These are phyloP conservation scores for Cyprinus carpio DNA, from an alignment of 2,113 vertebrate species.

Conservation along the genomic window DNA sequence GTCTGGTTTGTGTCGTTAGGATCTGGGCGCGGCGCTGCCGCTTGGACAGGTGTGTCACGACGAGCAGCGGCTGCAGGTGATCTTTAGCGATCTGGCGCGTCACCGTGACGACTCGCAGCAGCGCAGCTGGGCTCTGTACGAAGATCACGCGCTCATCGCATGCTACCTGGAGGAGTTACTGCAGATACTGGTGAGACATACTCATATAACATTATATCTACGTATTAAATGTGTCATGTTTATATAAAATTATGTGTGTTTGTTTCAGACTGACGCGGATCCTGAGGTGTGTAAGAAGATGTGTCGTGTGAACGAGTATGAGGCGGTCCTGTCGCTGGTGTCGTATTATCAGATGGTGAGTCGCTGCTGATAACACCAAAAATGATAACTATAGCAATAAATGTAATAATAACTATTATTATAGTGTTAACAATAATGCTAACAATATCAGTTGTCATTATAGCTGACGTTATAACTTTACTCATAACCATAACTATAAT, in stretches of 20 bases:
- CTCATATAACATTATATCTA: too few species aligned
- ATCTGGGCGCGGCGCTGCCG: constrained; percentile 82
- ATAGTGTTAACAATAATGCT: too few species aligned
- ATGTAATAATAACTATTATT: too few species aligned
- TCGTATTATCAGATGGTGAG: constrained; percentile 98
- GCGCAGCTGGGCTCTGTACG: constrained; percentile 86
- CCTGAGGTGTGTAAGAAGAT: constrained; percentile 97
- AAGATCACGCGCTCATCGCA: constrained; percentile 76
- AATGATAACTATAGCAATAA: too few species aligned
- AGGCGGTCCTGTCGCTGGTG: constrained; percentile 90
- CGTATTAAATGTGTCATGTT: too few species aligned
- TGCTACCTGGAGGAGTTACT: constrained; percentile 82
- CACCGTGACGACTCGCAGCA: constrained; percentile 95
- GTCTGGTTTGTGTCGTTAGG: constrained; percentile 60
- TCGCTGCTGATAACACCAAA: neutral
- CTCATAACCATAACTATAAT: too few species aligned
- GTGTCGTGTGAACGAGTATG: constrained; percentile 88
- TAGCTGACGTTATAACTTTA: too few species aligned
- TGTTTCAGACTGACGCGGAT: constrained; percentile 91
- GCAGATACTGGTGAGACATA: constrained; percentile 88
- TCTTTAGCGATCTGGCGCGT: constrained; percentile 89
- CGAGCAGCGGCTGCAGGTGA: constrained; percentile 93
- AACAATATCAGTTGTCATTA: too few species aligned
- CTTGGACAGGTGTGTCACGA: constrained; percentile 95
- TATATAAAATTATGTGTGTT: constrained; percentile 13